Conservation (phyloP, 2,113 vertebrate genomes). For the Coptodon bakossiorum region DNA sequence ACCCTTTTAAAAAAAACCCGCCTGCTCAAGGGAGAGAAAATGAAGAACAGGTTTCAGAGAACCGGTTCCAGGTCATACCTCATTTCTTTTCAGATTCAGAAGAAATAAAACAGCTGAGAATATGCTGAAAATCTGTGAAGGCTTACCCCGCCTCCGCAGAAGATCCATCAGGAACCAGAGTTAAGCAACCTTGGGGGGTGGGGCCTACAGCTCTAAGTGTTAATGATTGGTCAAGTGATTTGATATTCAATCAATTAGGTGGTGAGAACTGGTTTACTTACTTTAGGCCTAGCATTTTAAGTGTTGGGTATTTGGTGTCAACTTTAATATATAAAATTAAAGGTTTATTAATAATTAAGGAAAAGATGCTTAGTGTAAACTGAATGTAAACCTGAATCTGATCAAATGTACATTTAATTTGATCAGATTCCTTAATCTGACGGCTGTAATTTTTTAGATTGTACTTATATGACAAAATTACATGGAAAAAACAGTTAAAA, state of each 20-base stretch:
- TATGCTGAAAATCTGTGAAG: neutral
- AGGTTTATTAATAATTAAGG: neutral
- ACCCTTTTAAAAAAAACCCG: neutral
- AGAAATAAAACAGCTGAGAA: neutral
- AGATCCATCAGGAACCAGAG: neutral
- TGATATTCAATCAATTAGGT: neutral
- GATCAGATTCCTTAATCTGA: rapidly evolving
- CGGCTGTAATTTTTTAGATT: rapidly evolving
- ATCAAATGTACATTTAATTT: neutral
- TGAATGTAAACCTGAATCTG: neutral
- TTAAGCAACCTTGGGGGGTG: neutral
- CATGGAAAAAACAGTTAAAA: neutral
- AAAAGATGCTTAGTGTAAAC: neutral
- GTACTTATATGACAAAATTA: neutral
- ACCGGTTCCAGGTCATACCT: neutral
- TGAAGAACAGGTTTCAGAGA: neutral
- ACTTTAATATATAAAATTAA: neutral
- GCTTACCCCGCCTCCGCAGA: neutral
- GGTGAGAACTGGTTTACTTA: rapidly evolving
- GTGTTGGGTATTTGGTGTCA: neutral
- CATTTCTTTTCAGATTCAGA: neutral
- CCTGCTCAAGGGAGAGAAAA: neutral
- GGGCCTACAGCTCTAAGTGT: neutral
- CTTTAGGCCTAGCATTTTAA: neutral
- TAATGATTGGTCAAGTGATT: neutral